phyloP scores from a whole-genome alignment of 2,797 vertebrate species.

The Acanthurus tractus region DNA sequence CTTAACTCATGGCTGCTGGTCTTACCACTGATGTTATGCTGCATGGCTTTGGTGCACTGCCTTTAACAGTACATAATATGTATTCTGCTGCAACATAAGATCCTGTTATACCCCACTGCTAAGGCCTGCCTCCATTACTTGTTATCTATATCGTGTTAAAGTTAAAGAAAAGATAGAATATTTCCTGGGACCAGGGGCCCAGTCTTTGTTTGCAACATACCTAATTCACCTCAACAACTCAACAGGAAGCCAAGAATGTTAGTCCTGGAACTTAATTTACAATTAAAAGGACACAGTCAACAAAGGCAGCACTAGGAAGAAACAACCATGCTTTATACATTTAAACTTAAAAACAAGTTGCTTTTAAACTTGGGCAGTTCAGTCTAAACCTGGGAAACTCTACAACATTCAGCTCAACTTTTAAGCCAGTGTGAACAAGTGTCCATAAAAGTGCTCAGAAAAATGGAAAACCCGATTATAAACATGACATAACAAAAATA shows the following conservation, averaged over 20 bases:
- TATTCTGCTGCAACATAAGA: not conserved
- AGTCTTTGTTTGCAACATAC: not conserved
- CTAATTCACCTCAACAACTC: not conserved
- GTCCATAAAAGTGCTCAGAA: not conserved
- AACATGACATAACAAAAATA: too few relatives aligned
- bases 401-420: too few relatives aligned
- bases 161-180: not conserved
- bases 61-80: not conserved
- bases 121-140: not conserved
- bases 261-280: too few relatives aligned
- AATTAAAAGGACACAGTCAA: not conserved
- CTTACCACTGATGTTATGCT: not conserved
- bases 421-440: not conserved
- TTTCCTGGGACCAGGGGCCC: not conserved
- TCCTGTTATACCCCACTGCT: not conserved
- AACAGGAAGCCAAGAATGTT: not conserved
- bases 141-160: not conserved
- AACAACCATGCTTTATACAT: not conserved
- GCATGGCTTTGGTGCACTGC: not conserved
- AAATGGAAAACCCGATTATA: not conserved
- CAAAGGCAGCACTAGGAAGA: not conserved
- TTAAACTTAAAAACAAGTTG: not conserved
- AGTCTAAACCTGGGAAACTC: not conserved
- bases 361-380: not conserved
- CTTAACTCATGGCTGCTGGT: slow-evolving; percentile 37